phyloP scores from a whole-genome alignment of 2,113 vertebrate genomes.

The Gallinago jamesoni region DNA sequence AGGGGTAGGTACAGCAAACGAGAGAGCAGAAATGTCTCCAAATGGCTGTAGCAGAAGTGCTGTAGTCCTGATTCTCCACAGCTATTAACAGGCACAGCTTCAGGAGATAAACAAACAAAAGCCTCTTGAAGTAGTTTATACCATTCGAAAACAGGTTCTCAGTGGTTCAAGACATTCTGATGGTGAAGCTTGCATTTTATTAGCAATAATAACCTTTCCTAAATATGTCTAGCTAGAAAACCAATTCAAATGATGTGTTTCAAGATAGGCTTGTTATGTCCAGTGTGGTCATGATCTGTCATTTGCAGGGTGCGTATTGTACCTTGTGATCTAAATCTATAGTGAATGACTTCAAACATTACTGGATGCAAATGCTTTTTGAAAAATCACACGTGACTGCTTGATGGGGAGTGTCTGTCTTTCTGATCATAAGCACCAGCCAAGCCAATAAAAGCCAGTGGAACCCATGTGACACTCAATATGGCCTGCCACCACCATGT shows the following conservation, averaged over 20 bases:
- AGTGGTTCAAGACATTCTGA: background rate
- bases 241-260: background rate
- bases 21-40: background rate
- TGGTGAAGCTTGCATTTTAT: background rate
- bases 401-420: background rate
- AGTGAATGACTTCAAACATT: background rate
- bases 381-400: background rate
- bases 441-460: background rate
- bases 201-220: background rate
- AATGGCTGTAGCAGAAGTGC: background rate
- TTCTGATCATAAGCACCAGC: background rate
- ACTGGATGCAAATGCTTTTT: background rate
- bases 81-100: background rate
- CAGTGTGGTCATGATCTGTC: background rate
- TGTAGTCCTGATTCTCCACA: background rate
- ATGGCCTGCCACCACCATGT: background rate
- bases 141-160: background rate
- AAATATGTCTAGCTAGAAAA: background rate
- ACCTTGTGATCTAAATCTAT: background rate
- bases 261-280: background rate
- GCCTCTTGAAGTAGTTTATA: background rate
- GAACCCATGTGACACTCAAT: background rate
- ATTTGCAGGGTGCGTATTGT: background rate
- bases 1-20: background rate
- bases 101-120: background rate